A percentile compares a stretch with the other conserved stretches of the same genome.
phyloP scores from a whole-genome alignment of 2,113 vertebrate genomes.

The Grammomys surdaster region DNA sequence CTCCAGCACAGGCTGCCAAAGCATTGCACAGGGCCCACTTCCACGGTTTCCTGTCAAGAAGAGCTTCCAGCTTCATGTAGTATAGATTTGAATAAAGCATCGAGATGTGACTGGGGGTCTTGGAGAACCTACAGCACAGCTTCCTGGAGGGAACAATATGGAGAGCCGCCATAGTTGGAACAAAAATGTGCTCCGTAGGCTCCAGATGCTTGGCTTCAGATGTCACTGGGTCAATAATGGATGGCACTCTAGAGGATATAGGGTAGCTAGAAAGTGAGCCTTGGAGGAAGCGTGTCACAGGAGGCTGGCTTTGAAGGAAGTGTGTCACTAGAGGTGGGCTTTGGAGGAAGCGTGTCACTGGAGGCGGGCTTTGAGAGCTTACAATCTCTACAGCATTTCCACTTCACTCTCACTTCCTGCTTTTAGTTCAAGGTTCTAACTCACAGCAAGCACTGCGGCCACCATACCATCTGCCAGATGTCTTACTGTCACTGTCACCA shows the following conservation, averaged over 20 bases:
- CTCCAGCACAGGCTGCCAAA: conserved; percentile 83
- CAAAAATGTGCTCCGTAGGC: too few relatives aligned
- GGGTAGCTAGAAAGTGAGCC: not conserved
- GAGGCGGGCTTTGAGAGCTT: not conserved
- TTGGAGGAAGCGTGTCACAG: not conserved
- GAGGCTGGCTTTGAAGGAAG: too few relatives aligned
- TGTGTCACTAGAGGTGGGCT: too few relatives aligned
- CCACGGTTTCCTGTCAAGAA: conserved; percentile 85
- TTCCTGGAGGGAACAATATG: conserved; percentile 32
- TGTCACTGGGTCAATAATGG: too few relatives aligned
- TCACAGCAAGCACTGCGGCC: fast-evolving
- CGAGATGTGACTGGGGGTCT: conserved; percentile 38
- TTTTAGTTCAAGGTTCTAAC: not conserved
- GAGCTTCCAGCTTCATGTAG: conserved; percentile 51
- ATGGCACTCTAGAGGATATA: not conserved
- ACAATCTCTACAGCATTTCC: not conserved
- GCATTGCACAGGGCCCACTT: conserved; percentile 83
- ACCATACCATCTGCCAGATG: not conserved
- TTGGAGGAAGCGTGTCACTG: not conserved
- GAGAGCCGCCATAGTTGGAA: not conserved
- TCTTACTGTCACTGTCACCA: not conserved
- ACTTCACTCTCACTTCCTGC: not conserved
- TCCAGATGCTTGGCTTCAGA: not conserved
- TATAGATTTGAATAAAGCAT: conserved; percentile 64
- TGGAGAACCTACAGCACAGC: conserved; percentile 15